Evolutionary conservation across 2,888 invertebrate genomes (phyloP), one percentile per base, ranked within the genome.

Genomic region (Chironomus tentans): DNA sequence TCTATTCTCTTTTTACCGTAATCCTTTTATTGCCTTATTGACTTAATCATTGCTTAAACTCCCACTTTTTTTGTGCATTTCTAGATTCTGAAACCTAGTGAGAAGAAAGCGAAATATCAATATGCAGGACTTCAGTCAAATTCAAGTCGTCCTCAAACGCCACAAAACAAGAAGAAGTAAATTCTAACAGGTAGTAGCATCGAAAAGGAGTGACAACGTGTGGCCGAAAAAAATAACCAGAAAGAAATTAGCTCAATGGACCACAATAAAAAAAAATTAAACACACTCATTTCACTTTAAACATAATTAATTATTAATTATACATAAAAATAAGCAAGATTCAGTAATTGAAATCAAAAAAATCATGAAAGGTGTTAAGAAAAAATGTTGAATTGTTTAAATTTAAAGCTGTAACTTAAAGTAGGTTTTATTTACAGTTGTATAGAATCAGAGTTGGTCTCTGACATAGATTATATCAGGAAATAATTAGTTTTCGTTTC

Each of bases 91-190:
- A 98, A 99, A 86, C 98, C 98, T 81, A 98, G 98, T 78, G 98
- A 99, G 87, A 99, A 99, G 87, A 99, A 99, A 87, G 98, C 98
- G 80, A 98, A 99, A 86, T 98, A 98, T 85, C 95, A 97, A 84
- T 98, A 98, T 86, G 91, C 91, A 81, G 93, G 93, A 80, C 89
- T 92, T 85, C 74, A 74, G 47, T 74, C 74, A 18, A 93, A 93
- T 85, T 92, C 92, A 78, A 92, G 92, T 78, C 89, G 96, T 87
- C 91, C 94, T 79, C 90, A 92, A 79, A 93, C 94, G 81, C 93
- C 93, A 80, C 93, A 93, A 82, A 89, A 74, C 22, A 74, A 74
- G 24, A 74, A 74, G 68, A 74, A 74, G 47, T 74, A 74, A 73
- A 15, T 71, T 24, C 0, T 56, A 15, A 18, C 0, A 24, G 12